A percentile compares a stretch with the other conserved stretches of the same genome.
phyloP scores from a whole-genome alignment of 2,113 vertebrate genomes.

The Caretta caretta region DNA sequence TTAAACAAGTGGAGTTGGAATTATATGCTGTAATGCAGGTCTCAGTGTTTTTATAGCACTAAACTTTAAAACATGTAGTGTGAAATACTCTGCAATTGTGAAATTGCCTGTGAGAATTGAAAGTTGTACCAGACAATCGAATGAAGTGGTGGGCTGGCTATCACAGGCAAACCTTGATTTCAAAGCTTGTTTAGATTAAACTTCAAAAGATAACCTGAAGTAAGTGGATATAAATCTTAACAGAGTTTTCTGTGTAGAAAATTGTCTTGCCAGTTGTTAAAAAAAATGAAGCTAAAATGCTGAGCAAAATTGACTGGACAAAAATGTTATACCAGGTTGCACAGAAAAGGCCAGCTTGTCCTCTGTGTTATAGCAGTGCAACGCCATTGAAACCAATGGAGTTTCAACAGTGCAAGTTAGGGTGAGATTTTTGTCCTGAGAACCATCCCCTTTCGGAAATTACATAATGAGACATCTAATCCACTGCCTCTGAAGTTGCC shows the following conservation, averaged over 20 bases:
- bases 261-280: conserved; percentile 54
- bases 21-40: conserved; percentile 16
- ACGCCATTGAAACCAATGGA: neutral
- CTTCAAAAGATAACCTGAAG: conserved; percentile 60
- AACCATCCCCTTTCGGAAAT: conserved; percentile 28
- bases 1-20: conserved; percentile 35
- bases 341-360: neutral
- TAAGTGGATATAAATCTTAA: conserved; percentile 62
- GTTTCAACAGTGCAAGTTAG: conserved; percentile 7
- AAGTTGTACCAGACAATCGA: conserved; percentile 56
- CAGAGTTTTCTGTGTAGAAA: conserved; percentile 61
- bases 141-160: conserved; percentile 61
- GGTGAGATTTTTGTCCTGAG: conserved; percentile 34
- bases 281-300: conserved; percentile 63
- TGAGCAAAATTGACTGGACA: conserved; percentile 32
- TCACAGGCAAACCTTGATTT: conserved; percentile 57
- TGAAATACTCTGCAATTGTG: conserved; percentile 48
- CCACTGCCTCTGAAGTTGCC: neutral
- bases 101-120: conserved; percentile 71
- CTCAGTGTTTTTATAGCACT: conserved; percentile 42
- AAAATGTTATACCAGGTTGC: conserved; percentile 40
- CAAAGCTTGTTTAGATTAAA: conserved; percentile 49
- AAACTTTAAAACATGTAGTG: conserved; percentile 8
- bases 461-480: conserved; percentile 37
- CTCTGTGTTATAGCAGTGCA: neutral